A percentile compares a stretch with the other conserved stretches of the same genome.
These are phyloP conservation scores for Stictocephala bisonia DNA, from an alignment of 2,888 invertebrate genomes.

Conservation along the genomic window DNA sequence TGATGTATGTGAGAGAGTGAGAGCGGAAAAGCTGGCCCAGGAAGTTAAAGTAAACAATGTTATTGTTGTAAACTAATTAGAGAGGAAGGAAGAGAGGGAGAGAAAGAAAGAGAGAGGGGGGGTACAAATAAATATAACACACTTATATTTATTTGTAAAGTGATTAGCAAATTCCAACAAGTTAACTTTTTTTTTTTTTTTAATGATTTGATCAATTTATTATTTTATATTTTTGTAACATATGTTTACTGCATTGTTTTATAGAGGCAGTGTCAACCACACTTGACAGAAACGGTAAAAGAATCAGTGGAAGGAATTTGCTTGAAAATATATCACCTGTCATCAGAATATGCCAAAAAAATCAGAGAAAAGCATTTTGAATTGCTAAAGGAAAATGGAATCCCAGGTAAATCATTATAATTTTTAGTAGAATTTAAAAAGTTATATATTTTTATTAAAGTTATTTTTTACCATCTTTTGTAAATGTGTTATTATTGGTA, in stretches of 20 bases:
- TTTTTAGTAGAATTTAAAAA: no score
- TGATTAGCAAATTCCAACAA: background rate
- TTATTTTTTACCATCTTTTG: slow-evolving; percentile 2
- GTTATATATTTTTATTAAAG: background rate
- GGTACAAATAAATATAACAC: no score
- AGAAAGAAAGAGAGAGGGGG: no score
- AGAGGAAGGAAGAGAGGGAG: no score
- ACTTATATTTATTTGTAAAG: background rate
- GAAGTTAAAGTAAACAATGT: no score
- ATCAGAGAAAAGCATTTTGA: slow-evolving; percentile 88
- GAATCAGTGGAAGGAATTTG: slow-evolving; percentile 96
- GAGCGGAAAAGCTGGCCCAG: no score
- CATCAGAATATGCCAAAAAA: slow-evolving; percentile 92
- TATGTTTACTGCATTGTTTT: slow-evolving; percentile 57
- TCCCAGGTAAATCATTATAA: no score
- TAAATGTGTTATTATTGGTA: background rate
- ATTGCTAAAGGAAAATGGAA: slow-evolving; percentile 88
- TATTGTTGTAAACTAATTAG: no score
- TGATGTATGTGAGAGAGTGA: no score
- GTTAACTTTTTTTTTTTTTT: background rate
- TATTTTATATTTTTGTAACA: slow-evolving; percentile 5
- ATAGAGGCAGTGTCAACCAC: slow-evolving; percentile 93
- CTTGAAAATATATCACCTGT: slow-evolving; percentile 90
- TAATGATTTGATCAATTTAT: slow-evolving; percentile 20
- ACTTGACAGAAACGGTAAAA: slow-evolving; percentile 94